phyloP scores from a whole-genome alignment of 2,888 invertebrate species.

The Archips xylosteana region DNA sequence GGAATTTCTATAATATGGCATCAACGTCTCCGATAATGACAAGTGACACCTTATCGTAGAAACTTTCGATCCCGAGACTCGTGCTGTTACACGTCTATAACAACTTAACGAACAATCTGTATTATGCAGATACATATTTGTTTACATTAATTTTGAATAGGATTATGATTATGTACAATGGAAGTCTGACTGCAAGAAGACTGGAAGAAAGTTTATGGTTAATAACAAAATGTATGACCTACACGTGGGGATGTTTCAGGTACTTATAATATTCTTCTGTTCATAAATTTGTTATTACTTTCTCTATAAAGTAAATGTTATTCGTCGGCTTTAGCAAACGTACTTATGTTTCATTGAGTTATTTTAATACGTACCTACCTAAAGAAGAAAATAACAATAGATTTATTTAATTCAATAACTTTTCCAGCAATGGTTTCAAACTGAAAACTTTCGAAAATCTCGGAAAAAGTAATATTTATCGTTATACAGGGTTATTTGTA shows the following conservation, averaged over 20 bases:
- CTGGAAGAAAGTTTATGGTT: not conserved
- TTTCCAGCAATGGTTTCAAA: too few species aligned
- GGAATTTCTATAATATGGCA: slow-evolving; percentile 2
- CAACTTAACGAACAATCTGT: slow-evolving; percentile 1
- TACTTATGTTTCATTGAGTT: too few species aligned
- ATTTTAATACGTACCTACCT: too few species aligned
- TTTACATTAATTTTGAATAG: not conserved
- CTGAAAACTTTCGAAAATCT: too few species aligned
- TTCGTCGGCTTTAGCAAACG: not conserved
- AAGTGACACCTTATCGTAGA: slow-evolving; percentile 7
- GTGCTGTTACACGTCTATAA: not conserved
- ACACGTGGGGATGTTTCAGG: not conserved
- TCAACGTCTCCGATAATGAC: not conserved
- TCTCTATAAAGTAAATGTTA: not conserved
- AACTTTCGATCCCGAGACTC: slow-evolving; percentile 19
- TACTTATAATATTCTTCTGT: not conserved
- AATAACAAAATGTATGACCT: not conserved
- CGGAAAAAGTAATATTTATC: too few species aligned
- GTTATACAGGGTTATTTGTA: too few species aligned
- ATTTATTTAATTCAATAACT: too few species aligned
- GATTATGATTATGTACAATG: not conserved
- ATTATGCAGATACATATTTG: slow-evolving; percentile 3
- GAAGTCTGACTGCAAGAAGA: not conserved
- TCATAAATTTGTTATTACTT: not conserved
- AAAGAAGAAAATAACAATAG: too few species aligned